Conservation (phyloP, 2,113 vertebrate species). For the Synchiropus splendidus region DNA sequence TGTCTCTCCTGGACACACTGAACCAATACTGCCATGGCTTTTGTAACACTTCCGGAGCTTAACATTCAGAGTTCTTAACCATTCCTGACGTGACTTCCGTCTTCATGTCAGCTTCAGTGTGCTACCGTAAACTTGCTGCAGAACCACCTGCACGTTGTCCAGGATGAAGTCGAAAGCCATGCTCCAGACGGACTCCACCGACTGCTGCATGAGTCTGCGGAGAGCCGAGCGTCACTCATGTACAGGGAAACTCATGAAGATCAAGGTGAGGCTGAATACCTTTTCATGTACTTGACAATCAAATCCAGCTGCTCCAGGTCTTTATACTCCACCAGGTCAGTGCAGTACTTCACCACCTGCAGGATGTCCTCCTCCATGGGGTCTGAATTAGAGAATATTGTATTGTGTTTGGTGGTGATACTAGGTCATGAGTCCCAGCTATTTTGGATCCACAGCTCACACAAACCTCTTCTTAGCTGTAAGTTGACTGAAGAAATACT, state of each 20-base stretch:
- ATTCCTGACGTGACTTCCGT: neutral
- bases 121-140: constrained; percentile 95
- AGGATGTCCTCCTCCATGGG: constrained; percentile 99
- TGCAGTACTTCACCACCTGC: constrained; percentile 95
- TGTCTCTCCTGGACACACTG: neutral
- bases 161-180: constrained; percentile 99
- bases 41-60: neutral
- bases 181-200: constrained; percentile 94
- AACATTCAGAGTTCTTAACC: too few species aligned
- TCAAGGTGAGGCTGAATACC: constrained; percentile 26
- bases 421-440: neutral
- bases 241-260: neutral
- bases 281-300: constrained; percentile 97
- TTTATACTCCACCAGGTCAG: constrained; percentile 93
- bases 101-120: constrained; percentile 85
- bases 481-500: neutral
- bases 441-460: neutral
- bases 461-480: neutral
- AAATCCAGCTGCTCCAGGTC: constrained; percentile 93
- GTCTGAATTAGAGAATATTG: constrained; percentile 60
- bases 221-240: neutral
- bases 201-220: constrained; percentile 90
- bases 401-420: neutral
- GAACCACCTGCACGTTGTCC: constrained; percentile 95
- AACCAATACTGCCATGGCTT: constrained; percentile 13